phyloP scores from a whole-genome alignment of 2,113 vertebrate genomes.

The Actenoides lindsayi region DNA sequence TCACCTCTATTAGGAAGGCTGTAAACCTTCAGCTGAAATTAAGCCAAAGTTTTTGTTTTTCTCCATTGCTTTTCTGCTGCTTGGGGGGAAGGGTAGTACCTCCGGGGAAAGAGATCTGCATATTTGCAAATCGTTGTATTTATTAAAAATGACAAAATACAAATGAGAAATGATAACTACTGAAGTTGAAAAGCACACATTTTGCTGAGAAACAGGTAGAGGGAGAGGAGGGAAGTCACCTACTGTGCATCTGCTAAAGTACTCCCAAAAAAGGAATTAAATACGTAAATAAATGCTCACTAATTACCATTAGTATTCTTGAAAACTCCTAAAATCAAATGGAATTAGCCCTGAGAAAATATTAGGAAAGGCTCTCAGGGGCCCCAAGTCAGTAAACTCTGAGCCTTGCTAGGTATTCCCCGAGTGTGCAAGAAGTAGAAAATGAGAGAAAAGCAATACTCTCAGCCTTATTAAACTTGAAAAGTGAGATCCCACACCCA shows the following conservation, averaged over 20 bases:
- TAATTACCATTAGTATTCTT: background rate
- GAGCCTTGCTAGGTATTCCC: background rate
- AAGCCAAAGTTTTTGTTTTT: background rate
- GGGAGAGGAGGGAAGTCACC: background rate
- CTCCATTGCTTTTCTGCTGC: background rate
- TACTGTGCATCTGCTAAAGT: background rate
- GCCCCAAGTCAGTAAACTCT: background rate
- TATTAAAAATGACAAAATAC: background rate
- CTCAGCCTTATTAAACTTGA: background rate
- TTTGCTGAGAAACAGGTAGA: background rate
- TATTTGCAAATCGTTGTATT: background rate
- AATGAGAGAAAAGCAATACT: background rate
- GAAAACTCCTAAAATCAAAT: background rate
- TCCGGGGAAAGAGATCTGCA: too few species aligned
- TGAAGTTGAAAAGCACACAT: background rate
- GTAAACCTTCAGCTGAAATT: background rate
- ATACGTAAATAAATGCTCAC: background rate
- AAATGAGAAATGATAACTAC: background rate
- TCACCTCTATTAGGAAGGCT: background rate
- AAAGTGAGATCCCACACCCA: accelerated
- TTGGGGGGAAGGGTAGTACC: background rate
- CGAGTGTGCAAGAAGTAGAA: background rate
- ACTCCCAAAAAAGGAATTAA: background rate
- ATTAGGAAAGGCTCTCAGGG: background rate
- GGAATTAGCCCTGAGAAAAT: background rate